Conservation (phyloP, 2,113 vertebrate species). For the Sciurus niger region DNA sequence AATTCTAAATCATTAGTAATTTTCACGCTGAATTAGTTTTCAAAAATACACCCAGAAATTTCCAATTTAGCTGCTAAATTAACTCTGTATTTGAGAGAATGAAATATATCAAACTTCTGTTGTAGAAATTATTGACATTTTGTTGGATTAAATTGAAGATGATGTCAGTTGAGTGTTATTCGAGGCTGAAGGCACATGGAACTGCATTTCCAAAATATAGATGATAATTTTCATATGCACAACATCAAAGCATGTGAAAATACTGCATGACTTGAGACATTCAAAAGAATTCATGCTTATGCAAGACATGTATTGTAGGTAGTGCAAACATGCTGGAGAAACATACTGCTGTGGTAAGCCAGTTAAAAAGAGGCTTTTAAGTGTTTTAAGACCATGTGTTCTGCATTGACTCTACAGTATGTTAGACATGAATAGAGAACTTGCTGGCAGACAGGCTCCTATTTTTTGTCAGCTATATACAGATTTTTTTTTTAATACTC, state of each 20-base stretch:
- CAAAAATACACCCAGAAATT: conserved; percentile 75
- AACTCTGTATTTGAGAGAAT: conserved; percentile 67
- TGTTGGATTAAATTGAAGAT: conserved; percentile 63
- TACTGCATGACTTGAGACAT: conserved; percentile 60
- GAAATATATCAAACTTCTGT: conserved; percentile 71
- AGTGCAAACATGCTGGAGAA: conserved; percentile 63
- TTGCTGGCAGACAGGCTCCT: conserved; percentile 77
- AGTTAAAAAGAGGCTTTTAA: conserved; percentile 69
- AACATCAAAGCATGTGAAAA: conserved; percentile 76
- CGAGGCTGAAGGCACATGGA: neutral
- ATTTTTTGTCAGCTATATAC: conserved; percentile 81
- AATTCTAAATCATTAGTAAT: conserved; percentile 78
- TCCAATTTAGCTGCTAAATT: conserved; percentile 78
- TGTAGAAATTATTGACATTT: conserved; percentile 23
- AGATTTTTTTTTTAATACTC: conserved; percentile 71
- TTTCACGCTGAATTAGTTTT: conserved; percentile 78
- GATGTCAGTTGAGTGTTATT: conserved; percentile 59
- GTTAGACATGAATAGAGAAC: conserved; percentile 40
- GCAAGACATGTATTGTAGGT: conserved; percentile 70
- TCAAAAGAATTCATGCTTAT: conserved; percentile 61
- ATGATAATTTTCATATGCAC: conserved; percentile 72
- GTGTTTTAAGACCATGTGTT: conserved; percentile 72
- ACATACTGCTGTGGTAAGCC: conserved; percentile 63
- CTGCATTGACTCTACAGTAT: conserved; percentile 63
- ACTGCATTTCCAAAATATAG: conserved; percentile 20